Percentiles rank a stretch among this genome's conserved stretches.
phyloP scores from a whole-genome alignment of 2,888 invertebrate species.

The Aphrophora alni region DNA sequence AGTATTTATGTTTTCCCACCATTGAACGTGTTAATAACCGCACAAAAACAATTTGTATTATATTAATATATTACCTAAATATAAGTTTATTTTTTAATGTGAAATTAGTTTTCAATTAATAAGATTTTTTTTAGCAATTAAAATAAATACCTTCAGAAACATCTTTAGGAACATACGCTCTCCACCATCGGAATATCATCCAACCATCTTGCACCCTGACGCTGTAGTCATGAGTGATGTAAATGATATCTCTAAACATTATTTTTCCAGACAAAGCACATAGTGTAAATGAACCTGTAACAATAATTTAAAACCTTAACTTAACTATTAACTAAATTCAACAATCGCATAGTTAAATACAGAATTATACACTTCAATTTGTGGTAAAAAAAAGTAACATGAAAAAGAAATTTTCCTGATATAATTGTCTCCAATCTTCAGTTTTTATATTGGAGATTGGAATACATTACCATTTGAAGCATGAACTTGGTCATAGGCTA shows the following conservation, averaged over 20 bases:
- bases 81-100: no score
- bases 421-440: no score
- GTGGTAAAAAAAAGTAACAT: background rate
- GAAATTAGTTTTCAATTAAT: no score
- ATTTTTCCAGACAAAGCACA: constrained; percentile 98
- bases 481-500: no score
- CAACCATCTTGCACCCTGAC: constrained; percentile 95
- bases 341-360: background rate
- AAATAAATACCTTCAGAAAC: constrained; percentile 82
- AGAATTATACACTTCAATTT: background rate
- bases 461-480: no score
- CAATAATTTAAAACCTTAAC: background rate
- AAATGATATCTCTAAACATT: constrained; percentile 96
- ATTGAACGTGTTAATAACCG: no score
- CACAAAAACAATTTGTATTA: no score
- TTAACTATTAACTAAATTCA: no score
- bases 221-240: constrained; percentile 92
- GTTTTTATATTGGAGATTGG: no score
- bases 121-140: no score
- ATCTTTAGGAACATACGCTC: constrained; percentile 93
- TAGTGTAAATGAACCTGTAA: constrained; percentile 89
- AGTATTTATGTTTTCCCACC: no score
- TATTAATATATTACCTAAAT: no score
- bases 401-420: constrained; percentile 39
- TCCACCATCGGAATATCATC: constrained; percentile 98